Conservation (phyloP, 2,797 vertebrate genomes). For the Falco biarmicus region DNA sequence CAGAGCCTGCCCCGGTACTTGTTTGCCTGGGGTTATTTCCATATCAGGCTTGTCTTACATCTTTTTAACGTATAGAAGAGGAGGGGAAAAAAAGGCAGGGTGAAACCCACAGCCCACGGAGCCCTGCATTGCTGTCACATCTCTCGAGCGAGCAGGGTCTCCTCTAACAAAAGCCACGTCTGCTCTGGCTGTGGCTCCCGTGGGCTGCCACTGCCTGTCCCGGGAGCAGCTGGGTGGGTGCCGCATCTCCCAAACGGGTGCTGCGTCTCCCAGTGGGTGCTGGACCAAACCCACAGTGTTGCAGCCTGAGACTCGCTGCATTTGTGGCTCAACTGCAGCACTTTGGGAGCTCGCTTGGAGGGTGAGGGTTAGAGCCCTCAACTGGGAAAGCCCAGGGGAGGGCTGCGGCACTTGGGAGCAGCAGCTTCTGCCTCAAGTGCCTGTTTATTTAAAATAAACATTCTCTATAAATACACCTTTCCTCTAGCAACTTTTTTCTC, state of each 20-base stretch:
- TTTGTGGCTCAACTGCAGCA: background rate
- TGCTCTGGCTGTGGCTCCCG: background rate
- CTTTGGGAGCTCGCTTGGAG: background rate
- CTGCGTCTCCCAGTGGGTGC: background rate
- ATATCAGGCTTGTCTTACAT: rapidly evolving
- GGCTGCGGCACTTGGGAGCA: background rate
- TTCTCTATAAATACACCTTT: constrained; percentile 18
- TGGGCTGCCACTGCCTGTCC: background rate
- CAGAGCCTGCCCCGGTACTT: background rate
- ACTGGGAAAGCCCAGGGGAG: background rate
- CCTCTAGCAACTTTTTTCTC: background rate
- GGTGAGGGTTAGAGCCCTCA: background rate
- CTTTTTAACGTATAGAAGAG: background rate
- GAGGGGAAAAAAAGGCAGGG: background rate
- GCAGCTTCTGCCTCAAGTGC: constrained; percentile 11
- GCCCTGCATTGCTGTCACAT: background rate
- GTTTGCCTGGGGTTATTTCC: background rate
- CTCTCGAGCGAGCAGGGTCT: background rate
- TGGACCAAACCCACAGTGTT: background rate
- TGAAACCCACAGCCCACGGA: background rate
- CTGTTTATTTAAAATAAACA: constrained; percentile 49
- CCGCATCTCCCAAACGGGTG: background rate
- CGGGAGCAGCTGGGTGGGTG: background rate
- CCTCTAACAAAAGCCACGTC: background rate
- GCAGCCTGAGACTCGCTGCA: rapidly evolving